Evolutionary conservation across 2,113 vertebrate genomes (phyloP).

Genomic region (Holacanthus passer): DNA sequence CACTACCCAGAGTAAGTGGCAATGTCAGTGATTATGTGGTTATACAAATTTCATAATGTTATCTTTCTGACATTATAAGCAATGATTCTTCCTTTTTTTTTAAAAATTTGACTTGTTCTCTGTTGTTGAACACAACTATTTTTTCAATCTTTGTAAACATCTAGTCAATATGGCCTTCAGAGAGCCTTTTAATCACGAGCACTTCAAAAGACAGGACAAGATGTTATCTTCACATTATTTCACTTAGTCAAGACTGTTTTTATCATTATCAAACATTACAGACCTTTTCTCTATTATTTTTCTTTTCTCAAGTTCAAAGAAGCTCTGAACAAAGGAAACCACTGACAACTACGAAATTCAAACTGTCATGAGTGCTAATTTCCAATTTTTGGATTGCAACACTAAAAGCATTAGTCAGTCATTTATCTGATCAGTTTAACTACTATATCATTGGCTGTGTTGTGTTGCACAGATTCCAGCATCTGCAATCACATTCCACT

Average conservation of each 20-base stretch:
- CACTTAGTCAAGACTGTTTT: background rate
- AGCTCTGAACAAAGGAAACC: background rate
- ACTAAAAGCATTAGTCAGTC: slow-evolving; percentile 8
- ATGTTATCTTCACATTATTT: background rate
- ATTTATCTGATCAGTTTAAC: slow-evolving; percentile 22
- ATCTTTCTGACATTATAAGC: background rate
- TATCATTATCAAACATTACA: background rate
- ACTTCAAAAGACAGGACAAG: background rate
- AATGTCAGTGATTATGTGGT: no score
- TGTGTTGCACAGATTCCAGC: slow-evolving; percentile 32
- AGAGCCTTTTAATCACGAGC: background rate
- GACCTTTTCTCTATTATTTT: background rate
- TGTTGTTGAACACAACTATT: background rate
- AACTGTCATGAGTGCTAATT: background rate
- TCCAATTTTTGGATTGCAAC: background rate
- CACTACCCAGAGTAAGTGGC: background rate
- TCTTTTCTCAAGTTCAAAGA: background rate
- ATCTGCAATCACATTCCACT: slow-evolving; percentile 36
- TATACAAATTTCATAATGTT: background rate
- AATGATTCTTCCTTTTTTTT: background rate
- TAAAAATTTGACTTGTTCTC: background rate
- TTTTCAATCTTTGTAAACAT: background rate
- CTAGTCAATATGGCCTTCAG: background rate
- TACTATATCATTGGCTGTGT: slow-evolving; percentile 20
- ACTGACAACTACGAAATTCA: background rate